These are phyloP conservation scores for Anabacerthia variegaticeps DNA, from an alignment of 2,797 vertebrate species.

Conservation along the genomic window DNA sequence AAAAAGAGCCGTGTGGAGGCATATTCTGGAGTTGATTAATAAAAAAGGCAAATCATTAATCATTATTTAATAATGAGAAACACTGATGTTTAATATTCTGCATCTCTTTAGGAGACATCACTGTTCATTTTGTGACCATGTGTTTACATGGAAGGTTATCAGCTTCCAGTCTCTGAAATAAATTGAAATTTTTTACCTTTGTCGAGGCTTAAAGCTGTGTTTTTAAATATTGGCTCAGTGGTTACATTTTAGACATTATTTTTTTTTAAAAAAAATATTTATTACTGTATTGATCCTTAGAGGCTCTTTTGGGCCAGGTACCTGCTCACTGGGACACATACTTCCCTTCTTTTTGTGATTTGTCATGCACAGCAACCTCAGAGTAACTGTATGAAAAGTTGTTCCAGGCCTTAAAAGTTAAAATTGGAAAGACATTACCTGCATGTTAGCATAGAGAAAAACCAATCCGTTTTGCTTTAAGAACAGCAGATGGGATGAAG, in stretches of 20 bases:
- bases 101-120: neutral
- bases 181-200: neutral
- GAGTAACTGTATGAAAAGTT: rapidly evolving
- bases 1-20: neutral
- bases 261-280: neutral
- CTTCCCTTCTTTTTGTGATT: neutral
- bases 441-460: neutral
- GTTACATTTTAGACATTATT: neutral
- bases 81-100: neutral
- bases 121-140: constrained; percentile 1
- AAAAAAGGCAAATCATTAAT: constrained; percentile 20
- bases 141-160: neutral
- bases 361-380: neutral
- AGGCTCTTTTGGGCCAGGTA: neutral
- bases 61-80: constrained; percentile 26
- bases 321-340: neutral
- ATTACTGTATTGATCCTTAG: neutral
- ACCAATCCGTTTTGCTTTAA: neutral
- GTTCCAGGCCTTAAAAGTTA: neutral
- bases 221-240: neutral
- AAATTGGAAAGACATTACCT: neutral
- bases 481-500: neutral
- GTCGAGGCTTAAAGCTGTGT: neutral
- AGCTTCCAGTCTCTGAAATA: constrained; percentile 7
- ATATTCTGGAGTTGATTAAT: neutral